These are phyloP conservation scores for Didymodactylos carnosus DNA, from an alignment of 2,888 invertebrate genomes.

Conservation along the genomic window DNA sequence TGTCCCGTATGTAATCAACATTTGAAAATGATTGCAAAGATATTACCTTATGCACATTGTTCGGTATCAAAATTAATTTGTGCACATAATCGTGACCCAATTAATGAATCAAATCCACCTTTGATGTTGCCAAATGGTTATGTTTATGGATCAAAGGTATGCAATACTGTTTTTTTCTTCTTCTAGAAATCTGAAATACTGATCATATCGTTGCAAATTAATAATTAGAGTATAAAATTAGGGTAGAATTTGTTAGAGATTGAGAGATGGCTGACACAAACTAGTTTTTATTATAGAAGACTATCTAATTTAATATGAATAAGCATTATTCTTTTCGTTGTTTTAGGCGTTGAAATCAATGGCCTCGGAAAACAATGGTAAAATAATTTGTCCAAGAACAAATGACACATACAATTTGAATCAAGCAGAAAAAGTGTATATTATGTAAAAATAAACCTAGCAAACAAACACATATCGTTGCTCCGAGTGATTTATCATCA, in stretches of 20 bases:
- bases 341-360: slow-evolving; percentile 63
- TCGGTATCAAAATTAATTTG: slow-evolving; percentile 9
- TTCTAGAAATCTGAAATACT: background rate
- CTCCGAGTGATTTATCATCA: too few relatives aligned
- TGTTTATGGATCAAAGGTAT: slow-evolving; percentile 46
- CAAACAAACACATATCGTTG: too few relatives aligned
- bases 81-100: slow-evolving; percentile 39
- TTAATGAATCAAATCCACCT: slow-evolving; percentile 92
- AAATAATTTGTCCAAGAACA: slow-evolving; percentile 76
- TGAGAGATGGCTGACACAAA: too few relatives aligned
- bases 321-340: background rate
- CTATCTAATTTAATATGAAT: too few relatives aligned
- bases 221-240: too few relatives aligned
- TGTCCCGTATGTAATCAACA: slow-evolving; percentile 9
- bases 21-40: slow-evolving; percentile 4
- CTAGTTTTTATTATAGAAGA: too few relatives aligned
- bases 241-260: too few relatives aligned
- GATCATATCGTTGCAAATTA: too few relatives aligned
- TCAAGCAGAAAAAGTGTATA: slow-evolving; percentile 83
- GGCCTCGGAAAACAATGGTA: slow-evolving; percentile 70
- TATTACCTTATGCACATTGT: slow-evolving; percentile 10
- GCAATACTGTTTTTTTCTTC: too few relatives aligned
- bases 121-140: slow-evolving; percentile 96
- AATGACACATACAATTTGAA: slow-evolving; percentile 71
- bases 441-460: slow-evolving; percentile 70